Percentiles rank a stretch among this genome's conserved stretches.
Evolutionary conservation across 2,797 vertebrate genomes (phyloP).

Genomic region (Acrossocheilus wenchowensis): DNA sequence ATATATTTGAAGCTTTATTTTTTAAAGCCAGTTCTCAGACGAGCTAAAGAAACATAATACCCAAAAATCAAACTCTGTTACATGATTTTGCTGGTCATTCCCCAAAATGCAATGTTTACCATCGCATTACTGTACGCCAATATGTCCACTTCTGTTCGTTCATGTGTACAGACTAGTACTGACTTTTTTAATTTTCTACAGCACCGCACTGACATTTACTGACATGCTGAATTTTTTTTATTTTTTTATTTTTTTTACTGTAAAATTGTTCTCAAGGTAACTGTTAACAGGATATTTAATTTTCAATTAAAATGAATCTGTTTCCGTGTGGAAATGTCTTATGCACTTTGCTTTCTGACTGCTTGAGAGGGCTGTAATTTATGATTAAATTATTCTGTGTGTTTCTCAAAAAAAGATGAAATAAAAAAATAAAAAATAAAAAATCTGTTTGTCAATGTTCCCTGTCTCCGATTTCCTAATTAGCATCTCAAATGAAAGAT

Average conservation of each 20-base stretch:
- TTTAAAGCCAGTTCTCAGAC: constrained; percentile 24
- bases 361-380: constrained; percentile 13
- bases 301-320: not conserved
- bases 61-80: constrained; percentile 7
- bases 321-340: constrained; percentile 21
- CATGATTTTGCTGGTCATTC: not conserved
- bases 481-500: not conserved
- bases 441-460: not conserved
- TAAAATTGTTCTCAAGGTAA: constrained; percentile 34
- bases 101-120: not conserved
- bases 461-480: not conserved
- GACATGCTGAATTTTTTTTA: not conserved
- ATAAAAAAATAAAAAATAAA: not conserved
- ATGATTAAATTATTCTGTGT: constrained; percentile 34
- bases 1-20: constrained; percentile 29
- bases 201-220: not conserved
- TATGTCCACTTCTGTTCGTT: not conserved
- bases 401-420: constrained; percentile 4
- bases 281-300: not conserved
- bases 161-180: not conserved
- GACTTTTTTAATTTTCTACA: not conserved
- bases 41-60: not conserved
- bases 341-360: constrained; percentile 38
- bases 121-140: not conserved
- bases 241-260: not conserved